Conservation (phyloP, 35 echinoderm and acorn worm genomes). For the Lytechinus pictus region DNA sequence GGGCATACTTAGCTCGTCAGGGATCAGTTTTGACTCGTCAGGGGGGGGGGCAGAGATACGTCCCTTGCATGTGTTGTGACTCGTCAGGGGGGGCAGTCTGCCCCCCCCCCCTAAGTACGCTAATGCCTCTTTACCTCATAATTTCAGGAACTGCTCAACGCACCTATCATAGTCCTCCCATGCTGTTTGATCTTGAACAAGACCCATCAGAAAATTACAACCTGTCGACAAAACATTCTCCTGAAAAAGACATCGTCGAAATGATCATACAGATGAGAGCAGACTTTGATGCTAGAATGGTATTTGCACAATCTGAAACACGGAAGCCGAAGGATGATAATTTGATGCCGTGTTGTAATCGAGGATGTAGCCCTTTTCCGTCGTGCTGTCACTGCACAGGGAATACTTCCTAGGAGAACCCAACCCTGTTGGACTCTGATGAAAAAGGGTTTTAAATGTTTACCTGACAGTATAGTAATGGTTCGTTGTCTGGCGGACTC, state of each 20-base stretch:
- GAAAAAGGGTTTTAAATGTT: too few relatives aligned
- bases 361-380: slow-evolving; percentile 71
- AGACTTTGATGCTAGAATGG: slow-evolving; percentile 68
- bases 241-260: slow-evolving; percentile 47
- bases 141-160: background rate
- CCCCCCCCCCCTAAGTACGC: too few relatives aligned
- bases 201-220: slow-evolving; percentile 82
- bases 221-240: slow-evolving; percentile 42
- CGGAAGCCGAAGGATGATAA: slow-evolving; percentile 22
- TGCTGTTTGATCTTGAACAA: slow-evolving; percentile 67
- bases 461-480: too few relatives aligned
- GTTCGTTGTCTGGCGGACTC: too few relatives aligned
- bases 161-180: slow-evolving; percentile 60
- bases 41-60: too few relatives aligned
- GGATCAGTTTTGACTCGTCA: too few relatives aligned
- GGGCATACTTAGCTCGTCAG: too few relatives aligned
- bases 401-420: background rate
- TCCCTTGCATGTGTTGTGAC: too few relatives aligned
- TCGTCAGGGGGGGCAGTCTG: too few relatives aligned
- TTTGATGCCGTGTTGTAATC: slow-evolving; percentile 83
- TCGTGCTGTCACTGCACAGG: slow-evolving; percentile 59
- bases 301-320: slow-evolving; percentile 67
- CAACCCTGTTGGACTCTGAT: too few relatives aligned
- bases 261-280: slow-evolving; percentile 61
- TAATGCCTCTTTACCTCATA: too few relatives aligned